A percentile compares a stretch with the other conserved stretches of the same genome.
Conservation (phyloP, 2,888 invertebrate genomes). For the Tetropium fuscum region DNA sequence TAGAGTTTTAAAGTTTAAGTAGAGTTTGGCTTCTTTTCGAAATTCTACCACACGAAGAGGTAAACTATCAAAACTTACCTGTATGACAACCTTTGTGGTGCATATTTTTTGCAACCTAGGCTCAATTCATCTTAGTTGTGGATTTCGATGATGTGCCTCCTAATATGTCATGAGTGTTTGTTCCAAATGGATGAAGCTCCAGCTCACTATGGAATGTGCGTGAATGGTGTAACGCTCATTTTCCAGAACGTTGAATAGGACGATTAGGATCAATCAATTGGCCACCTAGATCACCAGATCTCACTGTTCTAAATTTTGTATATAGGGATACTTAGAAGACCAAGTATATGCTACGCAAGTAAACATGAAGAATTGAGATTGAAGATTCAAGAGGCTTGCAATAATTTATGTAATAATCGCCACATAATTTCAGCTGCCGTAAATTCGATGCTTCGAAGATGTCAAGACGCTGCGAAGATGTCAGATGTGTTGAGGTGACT, state of each 20-base stretch:
- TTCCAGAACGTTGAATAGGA: background rate
- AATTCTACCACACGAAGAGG: no score
- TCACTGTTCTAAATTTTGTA: background rate
- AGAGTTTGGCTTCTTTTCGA: no score
- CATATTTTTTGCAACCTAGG: background rate
- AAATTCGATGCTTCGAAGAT: background rate
- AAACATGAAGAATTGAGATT: background rate
- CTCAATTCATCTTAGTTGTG: background rate
- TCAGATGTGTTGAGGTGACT: background rate
- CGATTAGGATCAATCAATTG: background rate
- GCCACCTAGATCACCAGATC: background rate
- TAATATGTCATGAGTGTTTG: background rate
- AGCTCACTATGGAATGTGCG: background rate
- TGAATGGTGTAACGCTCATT: background rate
- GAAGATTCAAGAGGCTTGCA: conserved; percentile 1
- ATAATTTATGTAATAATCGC: background rate
- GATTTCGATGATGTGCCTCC: background rate
- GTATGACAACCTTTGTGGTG: background rate
- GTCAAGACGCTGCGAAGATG: no score
- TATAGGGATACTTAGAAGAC: background rate
- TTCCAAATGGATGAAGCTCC: background rate
- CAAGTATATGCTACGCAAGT: background rate
- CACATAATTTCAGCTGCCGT: background rate
- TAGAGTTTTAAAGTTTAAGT: no score
- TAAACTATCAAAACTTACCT: no score